These are phyloP conservation scores for Lordiphosa andalusiaca DNA, from an alignment of 2,888 invertebrate genomes.

Conservation along the genomic window DNA sequence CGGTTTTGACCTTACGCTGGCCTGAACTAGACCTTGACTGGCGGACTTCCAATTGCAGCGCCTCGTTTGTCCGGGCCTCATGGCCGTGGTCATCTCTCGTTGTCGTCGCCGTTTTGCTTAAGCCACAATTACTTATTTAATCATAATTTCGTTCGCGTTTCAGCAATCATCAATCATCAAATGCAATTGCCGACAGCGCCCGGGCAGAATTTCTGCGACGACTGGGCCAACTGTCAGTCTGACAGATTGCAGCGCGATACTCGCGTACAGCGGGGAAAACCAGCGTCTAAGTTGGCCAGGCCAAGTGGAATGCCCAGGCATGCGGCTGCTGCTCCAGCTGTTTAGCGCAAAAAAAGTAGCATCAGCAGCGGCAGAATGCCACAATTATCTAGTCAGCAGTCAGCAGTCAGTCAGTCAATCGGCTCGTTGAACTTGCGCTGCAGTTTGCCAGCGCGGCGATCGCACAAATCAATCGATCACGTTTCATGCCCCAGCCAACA, in stretches of 20 bases:
- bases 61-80: background rate
- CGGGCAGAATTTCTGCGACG: conserved; percentile 60
- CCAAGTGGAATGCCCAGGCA: conserved; percentile 62
- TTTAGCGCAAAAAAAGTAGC: conserved; percentile 54
- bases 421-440: conserved; percentile 75
- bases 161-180: conserved; percentile 78
- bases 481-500: conserved; percentile 66
- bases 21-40: conserved; percentile 52
- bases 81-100: conserved; percentile 9
- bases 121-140: conserved; percentile 76
- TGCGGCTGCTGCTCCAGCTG: conserved; percentile 51
- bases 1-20: conserved; percentile 37
- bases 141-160: conserved; percentile 77
- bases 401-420: conserved; percentile 72
- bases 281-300: conserved; percentile 24
- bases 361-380: conserved; percentile 62
- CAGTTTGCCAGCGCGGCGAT: conserved; percentile 50
- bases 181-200: conserved; percentile 72
- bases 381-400: conserved; percentile 79
- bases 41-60: conserved; percentile 9
- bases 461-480: conserved; percentile 79
- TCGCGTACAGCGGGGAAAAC: conserved; percentile 16
- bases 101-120: conserved; percentile 61
- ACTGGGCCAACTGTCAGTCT: conserved; percentile 75
- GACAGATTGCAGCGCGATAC: conserved; percentile 67